Conservation (phyloP, 2,797 vertebrate genomes). For the Thripadectes ignobilis region DNA sequence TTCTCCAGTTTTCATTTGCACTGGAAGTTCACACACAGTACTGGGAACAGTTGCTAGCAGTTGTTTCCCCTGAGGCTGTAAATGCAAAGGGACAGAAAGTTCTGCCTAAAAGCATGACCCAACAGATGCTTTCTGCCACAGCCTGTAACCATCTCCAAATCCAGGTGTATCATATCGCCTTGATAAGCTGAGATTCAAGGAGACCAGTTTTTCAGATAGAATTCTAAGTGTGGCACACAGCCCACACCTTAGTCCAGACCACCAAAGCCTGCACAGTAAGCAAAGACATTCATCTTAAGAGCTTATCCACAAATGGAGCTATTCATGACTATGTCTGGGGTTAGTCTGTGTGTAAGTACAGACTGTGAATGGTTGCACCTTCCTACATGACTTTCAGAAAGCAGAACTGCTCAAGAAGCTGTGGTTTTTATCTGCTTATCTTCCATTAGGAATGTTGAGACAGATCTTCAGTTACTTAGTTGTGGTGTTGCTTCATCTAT, state of each 20-base stretch:
- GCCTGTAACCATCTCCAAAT: not conserved
- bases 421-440: not conserved
- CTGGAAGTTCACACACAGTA: not conserved
- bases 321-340: not conserved
- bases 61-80: slow-evolving; percentile 1
- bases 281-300: not conserved
- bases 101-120: not conserved
- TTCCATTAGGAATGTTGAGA: not conserved
- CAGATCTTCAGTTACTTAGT: not conserved
- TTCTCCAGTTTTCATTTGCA: not conserved
- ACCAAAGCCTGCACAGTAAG: not conserved
- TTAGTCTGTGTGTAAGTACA: not conserved
- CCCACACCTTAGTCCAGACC: not conserved
- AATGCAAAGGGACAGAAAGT: not conserved
- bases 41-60: not conserved
- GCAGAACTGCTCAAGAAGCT: not conserved
- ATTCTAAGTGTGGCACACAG: not conserved
- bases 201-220: not conserved
- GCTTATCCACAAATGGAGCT: not conserved
- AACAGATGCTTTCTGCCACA: slow-evolving; percentile 24
- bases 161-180: not conserved
- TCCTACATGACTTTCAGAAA: not conserved
- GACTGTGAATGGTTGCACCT: not conserved
- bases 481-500: not conserved
- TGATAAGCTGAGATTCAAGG: not conserved